These are phyloP conservation scores for Bibio marci DNA, from an alignment of 2,888 invertebrate species.

Conservation along the genomic window DNA sequence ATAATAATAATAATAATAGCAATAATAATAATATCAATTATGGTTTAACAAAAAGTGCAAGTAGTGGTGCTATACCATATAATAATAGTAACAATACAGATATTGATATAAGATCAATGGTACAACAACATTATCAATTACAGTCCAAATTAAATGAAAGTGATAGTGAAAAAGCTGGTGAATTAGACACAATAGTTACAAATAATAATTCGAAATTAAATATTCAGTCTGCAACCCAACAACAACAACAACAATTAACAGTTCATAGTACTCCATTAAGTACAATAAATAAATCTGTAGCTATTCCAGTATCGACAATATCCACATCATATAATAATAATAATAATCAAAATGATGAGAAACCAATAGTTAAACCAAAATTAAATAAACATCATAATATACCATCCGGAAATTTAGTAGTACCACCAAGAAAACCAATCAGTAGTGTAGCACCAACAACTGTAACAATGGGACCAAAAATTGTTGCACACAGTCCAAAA, in stretches of 20 bases:
- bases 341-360: constrained; percentile 8
- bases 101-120: neutral
- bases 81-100: neutral
- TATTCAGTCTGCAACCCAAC: no score
- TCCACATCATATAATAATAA: constrained; percentile 12
- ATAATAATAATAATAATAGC: constrained; percentile 19
- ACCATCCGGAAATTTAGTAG: constrained; percentile 21
- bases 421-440: constrained; percentile 56
- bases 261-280: constrained; percentile 37
- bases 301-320: constrained; percentile 18
- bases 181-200: constrained; percentile 9
- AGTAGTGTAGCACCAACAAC: constrained; percentile 73
- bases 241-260: constrained; percentile 29
- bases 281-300: constrained; percentile 26
- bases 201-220: no score
- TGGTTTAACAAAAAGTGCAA: constrained; percentile 28
- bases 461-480: constrained; percentile 30
- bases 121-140: neutral
- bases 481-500: constrained; percentile 28
- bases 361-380: constrained; percentile 25
- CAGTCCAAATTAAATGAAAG: constrained; percentile 12
- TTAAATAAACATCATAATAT: constrained; percentile 20
- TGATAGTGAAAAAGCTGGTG: constrained; percentile 16
- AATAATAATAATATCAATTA: constrained; percentile 57
- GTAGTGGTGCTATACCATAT: constrained; percentile 5